Evolutionary conservation across 2,797 vertebrate genomes (phyloP).

Genomic region (Sebastes oblongus): DNA sequence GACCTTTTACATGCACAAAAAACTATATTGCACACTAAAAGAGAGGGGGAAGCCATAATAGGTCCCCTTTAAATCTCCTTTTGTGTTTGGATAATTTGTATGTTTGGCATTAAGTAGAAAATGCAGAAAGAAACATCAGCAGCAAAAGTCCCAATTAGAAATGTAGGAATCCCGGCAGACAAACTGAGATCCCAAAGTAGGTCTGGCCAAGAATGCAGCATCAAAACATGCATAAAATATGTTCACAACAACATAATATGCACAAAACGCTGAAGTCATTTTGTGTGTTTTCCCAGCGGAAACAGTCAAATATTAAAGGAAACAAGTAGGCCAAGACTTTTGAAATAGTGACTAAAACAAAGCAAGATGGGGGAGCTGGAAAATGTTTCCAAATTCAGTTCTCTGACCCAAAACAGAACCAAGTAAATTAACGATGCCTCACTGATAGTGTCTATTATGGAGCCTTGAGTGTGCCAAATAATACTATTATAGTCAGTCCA

Average conservation of each 20-base stretch:
- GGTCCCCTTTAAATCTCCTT: neutral
- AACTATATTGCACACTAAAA: no score
- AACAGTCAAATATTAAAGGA: neutral
- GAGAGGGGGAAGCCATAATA: no score
- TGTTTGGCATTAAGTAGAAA: neutral
- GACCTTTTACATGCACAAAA: no score
- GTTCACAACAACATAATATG: neutral
- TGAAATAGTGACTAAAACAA: neutral
- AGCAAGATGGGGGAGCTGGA: neutral
- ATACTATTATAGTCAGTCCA: neutral
- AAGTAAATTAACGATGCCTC: neutral
- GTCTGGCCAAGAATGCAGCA: neutral
- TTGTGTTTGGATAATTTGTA: neutral
- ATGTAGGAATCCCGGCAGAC: neutral
- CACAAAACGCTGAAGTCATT: neutral
- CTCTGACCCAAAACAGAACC: neutral
- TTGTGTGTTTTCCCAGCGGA: neutral
- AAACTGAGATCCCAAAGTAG: neutral
- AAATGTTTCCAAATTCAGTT: neutral
- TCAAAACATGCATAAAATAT: conserved; percentile 2
- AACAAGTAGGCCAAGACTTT: neutral
- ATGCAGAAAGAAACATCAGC: neutral
- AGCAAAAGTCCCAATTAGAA: neutral
- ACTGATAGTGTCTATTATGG: neutral
- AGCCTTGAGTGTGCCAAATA: neutral